A percentile compares a stretch with the other conserved stretches of the same genome.
Evolutionary conservation across 2,113 vertebrate species (phyloP).

Genomic region (Xenopus tropicalis): UCB_Xtro_10.0 CM004448.2:121212001-121212500

Average conservation of each 20-base stretch:
- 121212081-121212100: no score
- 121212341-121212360: conserved; percentile 20
- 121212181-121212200: conserved; percentile 37
- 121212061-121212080: no score
- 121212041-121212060: no score
- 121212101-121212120: no score
- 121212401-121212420: conserved; percentile 38
- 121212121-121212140: no score
- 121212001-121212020: no score
- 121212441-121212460: conserved; percentile 40
- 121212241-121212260: conserved; percentile 42
- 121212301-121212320: conserved; percentile 39
- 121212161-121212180: conserved; percentile 20
- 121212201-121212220: conserved; percentile 35
- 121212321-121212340: conserved; percentile 42
- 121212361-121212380: conserved; percentile 31
- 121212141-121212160: no score
- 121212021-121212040: no score
- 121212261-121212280: conserved; percentile 42
- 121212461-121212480: conserved; percentile 41
- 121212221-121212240: conserved; percentile 36
- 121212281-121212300: conserved; percentile 40
- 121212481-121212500: conserved; percentile 36
- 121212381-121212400: conserved; percentile 36
- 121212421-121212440: conserved; percentile 32